Evolutionary conservation across 2,797 vertebrate genomes (phyloP).

Genomic region (Thripadectes ignobilis): DNA sequence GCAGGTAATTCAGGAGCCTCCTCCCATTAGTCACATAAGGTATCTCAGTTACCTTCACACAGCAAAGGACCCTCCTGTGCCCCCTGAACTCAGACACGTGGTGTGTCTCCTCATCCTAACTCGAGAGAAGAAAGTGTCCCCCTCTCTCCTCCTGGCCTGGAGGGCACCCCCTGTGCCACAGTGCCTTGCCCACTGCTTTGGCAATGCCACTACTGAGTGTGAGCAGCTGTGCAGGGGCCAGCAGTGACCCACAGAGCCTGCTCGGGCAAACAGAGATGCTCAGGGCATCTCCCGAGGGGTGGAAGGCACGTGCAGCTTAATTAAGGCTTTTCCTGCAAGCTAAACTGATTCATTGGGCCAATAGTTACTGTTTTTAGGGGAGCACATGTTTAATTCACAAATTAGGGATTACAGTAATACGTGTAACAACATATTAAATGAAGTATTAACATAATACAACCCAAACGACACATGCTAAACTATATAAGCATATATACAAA

Average conservation of each 20-base stretch:
- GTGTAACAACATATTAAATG: slow-evolving; percentile 72
- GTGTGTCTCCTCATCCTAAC: neutral
- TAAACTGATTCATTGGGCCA: slow-evolving; percentile 36
- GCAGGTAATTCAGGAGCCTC: neutral
- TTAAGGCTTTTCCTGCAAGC: neutral
- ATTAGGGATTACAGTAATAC: slow-evolving; percentile 64
- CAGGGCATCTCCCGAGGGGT: neutral
- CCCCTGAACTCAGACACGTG: neutral
- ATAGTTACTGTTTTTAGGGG: slow-evolving; percentile 1
- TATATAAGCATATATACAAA: slow-evolving; percentile 71
- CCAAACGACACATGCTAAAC: slow-evolving; percentile 73
- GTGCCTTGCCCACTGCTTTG: neutral
- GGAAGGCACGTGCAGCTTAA: neutral
- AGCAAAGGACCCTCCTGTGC: neutral
- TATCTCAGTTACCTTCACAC: neutral
- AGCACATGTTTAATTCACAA: slow-evolving; percentile 70
- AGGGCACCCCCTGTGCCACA: neutral
- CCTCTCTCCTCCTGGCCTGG: neutral
- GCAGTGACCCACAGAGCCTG: neutral
- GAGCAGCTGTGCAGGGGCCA: neutral
- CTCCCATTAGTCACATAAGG: neutral
- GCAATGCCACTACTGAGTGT: neutral
- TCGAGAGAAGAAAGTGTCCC: neutral
- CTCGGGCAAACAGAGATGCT: neutral
- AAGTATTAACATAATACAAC: slow-evolving; percentile 75